Conservation (phyloP, 2,113 vertebrate genomes). For the Chamaea fasciata region DNA sequence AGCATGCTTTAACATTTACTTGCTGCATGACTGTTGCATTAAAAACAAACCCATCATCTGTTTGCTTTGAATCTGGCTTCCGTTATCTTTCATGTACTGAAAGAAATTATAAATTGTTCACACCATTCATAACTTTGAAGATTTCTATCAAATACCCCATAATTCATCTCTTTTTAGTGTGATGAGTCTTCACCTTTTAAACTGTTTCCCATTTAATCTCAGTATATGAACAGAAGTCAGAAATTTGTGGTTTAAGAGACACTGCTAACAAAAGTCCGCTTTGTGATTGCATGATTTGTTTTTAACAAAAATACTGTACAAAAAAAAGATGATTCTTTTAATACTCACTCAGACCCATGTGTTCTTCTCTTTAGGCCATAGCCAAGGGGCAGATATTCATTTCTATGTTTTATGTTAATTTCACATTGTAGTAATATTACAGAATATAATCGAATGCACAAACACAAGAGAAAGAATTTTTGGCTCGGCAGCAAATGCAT, state of each 20-base stretch:
- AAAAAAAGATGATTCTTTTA: not conserved
- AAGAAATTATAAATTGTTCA: not conserved
- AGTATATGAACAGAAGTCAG: not conserved
- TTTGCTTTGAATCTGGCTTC: not conserved
- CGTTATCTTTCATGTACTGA: not conserved
- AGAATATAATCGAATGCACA: not conserved
- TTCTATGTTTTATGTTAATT: not conserved
- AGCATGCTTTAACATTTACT: not conserved
- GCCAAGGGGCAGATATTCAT: not conserved
- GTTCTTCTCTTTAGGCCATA: not conserved
- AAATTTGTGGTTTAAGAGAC: not conserved
- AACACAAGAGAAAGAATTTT: not conserved
- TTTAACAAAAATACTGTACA: not conserved
- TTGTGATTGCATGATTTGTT: not conserved
- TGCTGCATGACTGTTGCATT: not conserved
- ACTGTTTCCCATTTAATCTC: not conserved
- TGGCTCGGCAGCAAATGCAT: not conserved
- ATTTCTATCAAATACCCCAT: not conserved
- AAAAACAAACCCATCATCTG: not conserved
- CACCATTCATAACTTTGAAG: not conserved
- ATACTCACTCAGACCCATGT: not conserved
- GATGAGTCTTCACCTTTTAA: not conserved
- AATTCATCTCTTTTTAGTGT: not conserved
- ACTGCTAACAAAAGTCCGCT: not conserved
- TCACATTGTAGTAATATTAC: not conserved